Conservation (phyloP, 2,113 vertebrate genomes). For the Lepidothrix coronata region DNA sequence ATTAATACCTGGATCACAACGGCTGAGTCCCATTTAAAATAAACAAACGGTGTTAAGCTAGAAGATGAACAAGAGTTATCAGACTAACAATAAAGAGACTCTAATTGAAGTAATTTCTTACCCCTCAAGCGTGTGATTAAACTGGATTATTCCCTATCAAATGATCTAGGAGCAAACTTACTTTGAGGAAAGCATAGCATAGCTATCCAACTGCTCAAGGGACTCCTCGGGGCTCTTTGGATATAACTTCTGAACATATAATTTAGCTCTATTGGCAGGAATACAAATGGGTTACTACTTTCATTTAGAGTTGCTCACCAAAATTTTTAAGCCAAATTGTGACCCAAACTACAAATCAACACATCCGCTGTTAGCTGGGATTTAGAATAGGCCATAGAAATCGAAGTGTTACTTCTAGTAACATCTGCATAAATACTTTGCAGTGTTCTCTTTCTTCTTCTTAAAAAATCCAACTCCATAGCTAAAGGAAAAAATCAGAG, state of each 20-base stretch:
- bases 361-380: not conserved
- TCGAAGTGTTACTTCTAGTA: not conserved
- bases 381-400: not conserved
- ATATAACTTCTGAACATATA: not conserved
- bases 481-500: not conserved
- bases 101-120: not conserved
- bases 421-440: accelerated
- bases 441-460: not conserved
- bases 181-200: not conserved
- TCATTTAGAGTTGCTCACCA: not conserved
- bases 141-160: not conserved
- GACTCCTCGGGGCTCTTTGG: not conserved
- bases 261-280: not conserved
- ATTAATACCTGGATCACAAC: not conserved
- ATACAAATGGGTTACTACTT: not conserved
- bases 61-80: not conserved
- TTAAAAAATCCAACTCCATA: not conserved
- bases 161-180: not conserved
- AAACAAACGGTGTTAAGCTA: not conserved
- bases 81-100: not conserved
- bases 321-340: not conserved
- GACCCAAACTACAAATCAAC: not conserved
- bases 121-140: not conserved
- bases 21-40: not conserved
- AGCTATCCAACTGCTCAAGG: not conserved